phyloP scores from a whole-genome alignment of 30 jellyfish, hydroid and myxozoan genomes.

The Phacellophora camtschatica region DNA sequence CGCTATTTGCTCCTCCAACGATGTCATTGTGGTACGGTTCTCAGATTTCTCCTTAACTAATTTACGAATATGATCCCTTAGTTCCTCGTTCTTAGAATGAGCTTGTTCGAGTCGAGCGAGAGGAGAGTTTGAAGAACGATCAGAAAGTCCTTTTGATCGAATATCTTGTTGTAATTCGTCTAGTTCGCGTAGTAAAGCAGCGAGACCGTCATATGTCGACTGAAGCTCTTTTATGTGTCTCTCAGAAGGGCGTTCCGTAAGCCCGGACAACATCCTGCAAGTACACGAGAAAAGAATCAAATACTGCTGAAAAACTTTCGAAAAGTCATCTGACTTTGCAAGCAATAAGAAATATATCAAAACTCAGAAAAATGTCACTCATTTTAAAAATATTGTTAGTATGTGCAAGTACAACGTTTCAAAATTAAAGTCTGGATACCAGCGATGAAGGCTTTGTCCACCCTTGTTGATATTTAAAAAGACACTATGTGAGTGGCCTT shows the following conservation, averaged over 20 bases:
- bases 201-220: slow-evolving; percentile 47
- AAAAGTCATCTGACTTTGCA: too few species aligned
- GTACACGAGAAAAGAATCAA: too few species aligned
- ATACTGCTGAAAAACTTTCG: too few species aligned
- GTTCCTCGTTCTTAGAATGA: slow-evolving; percentile 46
- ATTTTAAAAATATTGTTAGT: too few species aligned
- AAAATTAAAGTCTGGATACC: too few species aligned
- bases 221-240: slow-evolving; percentile 60
- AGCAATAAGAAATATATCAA: too few species aligned
- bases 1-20: slow-evolving; percentile 69
- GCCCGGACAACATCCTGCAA: too few species aligned
- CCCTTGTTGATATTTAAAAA: too few species aligned
- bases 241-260: slow-evolving; percentile 53
- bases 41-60: slow-evolving; percentile 69
- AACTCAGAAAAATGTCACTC: too few species aligned
- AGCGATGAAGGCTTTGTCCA: too few species aligned
- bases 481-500: too few species aligned
- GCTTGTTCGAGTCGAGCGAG: slow-evolving; percentile 48
- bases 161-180: slow-evolving; percentile 40
- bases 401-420: too few species aligned
- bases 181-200: slow-evolving; percentile 48
- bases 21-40: slow-evolving; percentile 41
- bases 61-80: slow-evolving; percentile 47
- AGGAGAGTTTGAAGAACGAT: slow-evolving; percentile 44
- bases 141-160: slow-evolving; percentile 52